Percentiles rank a stretch among this genome's conserved stretches.
Conservation (phyloP, 2,797 vertebrate genomes). For the Apogon talboti region DNA sequence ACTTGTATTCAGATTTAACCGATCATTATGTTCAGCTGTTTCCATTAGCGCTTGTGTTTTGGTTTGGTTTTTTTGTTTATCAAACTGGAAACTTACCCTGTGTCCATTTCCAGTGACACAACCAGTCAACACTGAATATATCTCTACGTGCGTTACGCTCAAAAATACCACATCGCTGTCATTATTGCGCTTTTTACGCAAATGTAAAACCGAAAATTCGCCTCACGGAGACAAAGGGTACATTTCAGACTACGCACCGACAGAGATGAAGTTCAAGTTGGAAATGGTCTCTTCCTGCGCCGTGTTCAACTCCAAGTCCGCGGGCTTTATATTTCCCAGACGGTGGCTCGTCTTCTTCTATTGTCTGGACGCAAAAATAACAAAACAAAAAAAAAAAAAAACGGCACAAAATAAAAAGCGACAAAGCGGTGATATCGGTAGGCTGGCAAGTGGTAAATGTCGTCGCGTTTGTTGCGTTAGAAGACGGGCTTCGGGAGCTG, state of each 20-base stretch:
- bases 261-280: conserved; percentile 65
- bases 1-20: conserved; percentile 27
- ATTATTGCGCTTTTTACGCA: conserved; percentile 27
- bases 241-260: conserved; percentile 58
- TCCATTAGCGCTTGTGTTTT: no score
- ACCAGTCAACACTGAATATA: conserved; percentile 26
- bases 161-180: neutral
- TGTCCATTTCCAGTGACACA: conserved; percentile 40
- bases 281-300: conserved; percentile 39
- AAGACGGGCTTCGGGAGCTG: conserved; percentile 12
- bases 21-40: conserved; percentile 10
- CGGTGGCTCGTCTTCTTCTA: conserved; percentile 24
- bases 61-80: no score
- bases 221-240: neutral
- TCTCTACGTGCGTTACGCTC: neutral
- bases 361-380: conserved; percentile 7
- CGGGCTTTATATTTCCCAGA: conserved; percentile 43
- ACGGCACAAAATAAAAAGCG: neutral
- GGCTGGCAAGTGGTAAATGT: conserved; percentile 1
- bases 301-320: conserved; percentile 43
- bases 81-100: conserved; percentile 37
- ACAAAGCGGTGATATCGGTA: conserved; percentile 13
- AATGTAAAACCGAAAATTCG: neutral
- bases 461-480: neutral
- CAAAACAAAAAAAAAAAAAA: conserved; percentile 1